Evolutionary conservation across 2,888 invertebrate genomes (phyloP), one percentile per base, ranked within the genome.

Genomic region (Zhuqinia jingwanae): DNA sequence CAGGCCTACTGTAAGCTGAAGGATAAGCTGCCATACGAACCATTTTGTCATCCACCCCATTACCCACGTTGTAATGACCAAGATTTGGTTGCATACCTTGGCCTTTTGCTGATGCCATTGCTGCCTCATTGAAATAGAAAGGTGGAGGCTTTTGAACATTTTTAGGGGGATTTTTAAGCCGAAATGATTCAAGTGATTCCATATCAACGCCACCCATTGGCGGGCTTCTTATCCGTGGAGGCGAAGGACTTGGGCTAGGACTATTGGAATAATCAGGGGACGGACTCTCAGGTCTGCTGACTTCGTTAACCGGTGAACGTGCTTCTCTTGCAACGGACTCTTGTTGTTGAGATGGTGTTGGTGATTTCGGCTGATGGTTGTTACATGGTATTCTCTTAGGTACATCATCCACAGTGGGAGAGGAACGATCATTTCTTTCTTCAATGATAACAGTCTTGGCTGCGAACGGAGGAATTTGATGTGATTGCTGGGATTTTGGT

Each of bases 121-220:
- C 53, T 1, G 87, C 63, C 27, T 89, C 88, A 22, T 83, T 86
- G 20, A 96, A 96, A 92, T 96, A 96, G 76, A 94, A 95, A 30
- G 94, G 93, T 17, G 96, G 96, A 10, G 95, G 96, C 91, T 94
- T 95, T 58, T 95, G 95, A 84, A 93, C 93, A 27, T 94, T 93
- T 85, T 93, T 94, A 3, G 94, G 93, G 27, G 95, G 95, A 91
- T 95, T 95, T 89, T 95, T 95, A 90, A 96, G 92, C 91, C 95
- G 95, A 92, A 95, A 96, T 5, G 96, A 96, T 92, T 96, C 96
- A 90, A 96, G 93, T 25, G 96, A 96, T 91, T 96, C 95, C 93
- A 96, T 94, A 92, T 96, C 96, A 13, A 95, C 96, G 47, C 94
- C 93, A 87, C 84, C 75, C 56, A 82, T 78, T 47, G 63, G 77